A percentile compares a stretch with the other conserved stretches of the same genome.
phyloP scores from a whole-genome alignment of 2,888 invertebrate species.

The Chouioia cunea region DNA sequence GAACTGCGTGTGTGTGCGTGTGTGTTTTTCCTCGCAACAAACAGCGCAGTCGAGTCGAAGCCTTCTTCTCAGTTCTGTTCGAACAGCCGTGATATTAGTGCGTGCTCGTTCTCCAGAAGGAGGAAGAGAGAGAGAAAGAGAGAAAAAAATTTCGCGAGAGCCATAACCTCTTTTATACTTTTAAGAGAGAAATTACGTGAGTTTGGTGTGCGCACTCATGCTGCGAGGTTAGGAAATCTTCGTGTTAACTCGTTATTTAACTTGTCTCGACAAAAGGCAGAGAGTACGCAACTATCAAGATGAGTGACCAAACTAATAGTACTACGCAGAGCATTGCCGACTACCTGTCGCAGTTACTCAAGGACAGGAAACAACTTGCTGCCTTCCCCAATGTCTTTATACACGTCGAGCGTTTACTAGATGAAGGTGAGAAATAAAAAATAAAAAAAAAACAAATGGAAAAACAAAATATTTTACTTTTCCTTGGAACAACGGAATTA shows the following conservation, averaged over 20 bases:
- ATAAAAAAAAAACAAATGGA: too few relatives aligned
- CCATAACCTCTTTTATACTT: too few relatives aligned
- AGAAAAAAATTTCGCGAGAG: too few relatives aligned
- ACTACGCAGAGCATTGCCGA: conserved; percentile 98
- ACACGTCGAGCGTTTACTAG: conserved; percentile 98
- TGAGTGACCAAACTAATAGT: conserved; percentile 68
- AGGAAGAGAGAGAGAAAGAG: too few relatives aligned
- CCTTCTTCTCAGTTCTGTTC: conserved; percentile 28
- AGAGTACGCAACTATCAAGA: conserved; percentile 42
- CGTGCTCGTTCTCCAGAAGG: too few relatives aligned
- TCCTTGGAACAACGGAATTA: too few relatives aligned
- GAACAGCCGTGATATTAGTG: too few relatives aligned
- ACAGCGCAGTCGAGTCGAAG: conserved; percentile 46
- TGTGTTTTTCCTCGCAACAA: conserved; percentile 33
- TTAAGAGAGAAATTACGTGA: too few relatives aligned
- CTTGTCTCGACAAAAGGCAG: background rate
- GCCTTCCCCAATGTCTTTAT: conserved; percentile 99
- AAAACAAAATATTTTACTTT: too few relatives aligned
- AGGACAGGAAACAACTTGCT: conserved; percentile 99
- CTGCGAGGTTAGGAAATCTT: conserved; percentile 40
- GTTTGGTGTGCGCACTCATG: conserved; percentile 14
- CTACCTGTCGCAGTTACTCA: conserved; percentile 99
- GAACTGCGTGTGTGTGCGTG: background rate
- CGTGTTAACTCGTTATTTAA: background rate
- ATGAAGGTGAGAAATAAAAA: conserved; percentile 86